Base-by-base conservation (phyloP, 2,113 vertebrate genomes). In the Muntiacus reevesi region DNA sequence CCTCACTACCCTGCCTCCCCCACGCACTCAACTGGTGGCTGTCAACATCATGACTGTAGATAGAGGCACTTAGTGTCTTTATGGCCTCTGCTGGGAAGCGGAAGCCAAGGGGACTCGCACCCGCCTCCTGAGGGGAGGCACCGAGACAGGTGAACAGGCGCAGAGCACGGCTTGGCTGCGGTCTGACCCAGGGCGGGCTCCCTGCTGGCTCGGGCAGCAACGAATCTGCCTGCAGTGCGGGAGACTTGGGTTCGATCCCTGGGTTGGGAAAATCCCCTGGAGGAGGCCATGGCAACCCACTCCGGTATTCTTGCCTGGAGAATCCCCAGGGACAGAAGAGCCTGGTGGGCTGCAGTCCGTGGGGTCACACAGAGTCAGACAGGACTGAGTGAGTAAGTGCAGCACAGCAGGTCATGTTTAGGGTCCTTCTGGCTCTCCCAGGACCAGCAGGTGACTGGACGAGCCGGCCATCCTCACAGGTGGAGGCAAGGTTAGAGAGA, bases 191-290 rank as follows among this genome's bases (percentile, higher is more conserved):
- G 82, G 59, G 40, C 2, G 47, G 81, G 84, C n/a, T 71, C 5
- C 67, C 67, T 40, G n/a, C n/a, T 12, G 67, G 9, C 67, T 40
- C 5, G 2, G n/a, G 12, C 67, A 40, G n/a, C 6, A 40, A 40
- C 36, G n/a, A 40, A 40, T 71, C 19, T 0, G 2, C 5, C n/a
- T 40, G 19, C n/a, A 71, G 1, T 1, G 2, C 10, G 0, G n/a
- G n/a, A 71, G 67, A 6, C 67, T 6, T 40, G n/a, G n/a, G 67
- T 40, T 71, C 5, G 2, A 12, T 40, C 10, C 67, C 67, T 23
- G 67, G 67, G 10, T 71, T 71, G 67, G n/a, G 67, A 71, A 71
- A 19, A 40, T 40, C n/a, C 67, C 67, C 67, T 71, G 10, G 19
- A 67, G 67, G n/a, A 23, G 1, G 67, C 5, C n/a, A 5, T 23